Evolutionary conservation across 2,888 invertebrate genomes (phyloP), one percentile per base, ranked within the genome.

Genomic region (Drosophila rellima): DNA sequence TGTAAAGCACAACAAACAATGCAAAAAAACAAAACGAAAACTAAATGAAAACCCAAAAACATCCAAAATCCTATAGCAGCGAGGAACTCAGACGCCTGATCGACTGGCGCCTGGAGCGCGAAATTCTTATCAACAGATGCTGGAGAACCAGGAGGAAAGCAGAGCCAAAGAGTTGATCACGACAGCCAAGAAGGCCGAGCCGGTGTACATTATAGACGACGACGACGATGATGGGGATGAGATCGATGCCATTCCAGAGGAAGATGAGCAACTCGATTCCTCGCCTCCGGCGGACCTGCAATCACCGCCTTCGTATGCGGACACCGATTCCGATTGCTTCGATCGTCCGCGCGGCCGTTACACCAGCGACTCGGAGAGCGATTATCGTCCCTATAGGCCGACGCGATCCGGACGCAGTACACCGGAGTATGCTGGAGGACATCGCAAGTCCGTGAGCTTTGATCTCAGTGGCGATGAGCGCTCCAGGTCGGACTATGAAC

Each of bases 391-490:
- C 0, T 82, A 83, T 35, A 85, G 81, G 37, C 79, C 73, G 0
- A 45, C 86, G 0, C 81, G 82, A 48, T 92, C 92, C 0, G 92
- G 92, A 2, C 90, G 91, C 39, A 92, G 92, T 44, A 91, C 91
- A 3, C 92, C 92, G 0, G 92, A 91, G 18, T 84, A 88, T 29
- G 56, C 62, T 1, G 85, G 90, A 3, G 79, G 82, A 3, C 92
- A 92, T 70, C 90, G 93, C 1, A 93, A 93, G 71, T 92, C 93
- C 0, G 93, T 93, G 0, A 93, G 93, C 60, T 93, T 93, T 42
- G 93, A 93, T 70, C 82, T 93, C 6, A 92, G 92, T 29, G 92
- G 92, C 0, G 92, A 92, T 65, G 93, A 93, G 67, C 90, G 88
- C 11, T 90, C 92, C 11, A 91, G 90, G 59, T 92, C 92, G 1